Base-by-base conservation (phyloP, 2,797 vertebrate species). In the Cuniculus paca region DNA sequence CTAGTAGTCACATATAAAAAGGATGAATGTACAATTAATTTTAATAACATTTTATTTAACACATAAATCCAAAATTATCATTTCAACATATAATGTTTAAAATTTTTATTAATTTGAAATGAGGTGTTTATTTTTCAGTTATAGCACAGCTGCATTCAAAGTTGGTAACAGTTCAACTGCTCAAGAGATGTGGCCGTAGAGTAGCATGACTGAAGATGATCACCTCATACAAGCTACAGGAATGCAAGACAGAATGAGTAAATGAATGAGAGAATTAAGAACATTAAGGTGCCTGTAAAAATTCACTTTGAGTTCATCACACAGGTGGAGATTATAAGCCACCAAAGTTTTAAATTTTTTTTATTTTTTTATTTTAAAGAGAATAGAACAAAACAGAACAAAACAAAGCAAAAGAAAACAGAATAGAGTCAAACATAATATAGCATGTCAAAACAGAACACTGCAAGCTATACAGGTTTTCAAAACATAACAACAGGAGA, bases 31-130 rank as follows among this genome's bases (percentile, higher is more conserved):
- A 36, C 61, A 88, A 78, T 88, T 72, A 78, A 95, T 77, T 60
- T 85, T 54, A 78, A 60, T 75, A 77, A 75, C 34, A 56, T 87
- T 94, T 93, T 70, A 83, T 34, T 75, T 74, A 97, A 74, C 19
- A 52, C 5, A 48, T 45, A 93, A 42, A 61, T 56, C 24, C 90
- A 88, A 95, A 83, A 87, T 39, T 45, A 58, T 63, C 22, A 54
- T 77, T 87, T 95, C 80, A 93, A 54, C 48, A 75, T 11, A 60
- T 4, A 83, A 65, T 54, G 86, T 75, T 89, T 65, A 42, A 87
- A 94, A 61, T 65, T 70, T 56, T 74, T 77, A 50, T 72, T 61
- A 75, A 54, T 84, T 24, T 83, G 39, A 96, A 88, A 50, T 20
- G 1, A 83, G 2, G 22, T 45, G 3, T 88, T 54, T 70, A 11